Percentiles rank a stretch among this genome's conserved stretches.
Evolutionary conservation across 1,140 invertebrate species (phyloP).

Genomic region (Acromyrmex charruanus): DNA sequence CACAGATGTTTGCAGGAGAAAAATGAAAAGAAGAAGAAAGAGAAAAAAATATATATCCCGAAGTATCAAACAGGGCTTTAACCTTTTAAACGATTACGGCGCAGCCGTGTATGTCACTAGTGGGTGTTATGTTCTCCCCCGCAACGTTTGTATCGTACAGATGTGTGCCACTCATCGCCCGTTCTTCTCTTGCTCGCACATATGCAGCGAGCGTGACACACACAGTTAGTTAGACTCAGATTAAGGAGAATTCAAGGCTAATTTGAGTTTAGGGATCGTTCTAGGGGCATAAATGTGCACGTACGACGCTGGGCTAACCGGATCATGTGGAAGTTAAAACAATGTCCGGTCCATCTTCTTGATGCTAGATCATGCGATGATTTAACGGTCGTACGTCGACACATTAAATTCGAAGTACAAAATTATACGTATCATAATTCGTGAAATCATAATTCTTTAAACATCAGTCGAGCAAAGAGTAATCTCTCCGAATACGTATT

Average conservation of each 20-base stretch:
- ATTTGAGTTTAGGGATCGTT: constrained; percentile 54
- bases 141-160: constrained; percentile 53
- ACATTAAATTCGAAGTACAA: not conserved
- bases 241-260: constrained; percentile 59
- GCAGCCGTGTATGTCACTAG: constrained; percentile 24
- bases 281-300: constrained; percentile 16
- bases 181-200: constrained; percentile 37
- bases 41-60: constrained; percentile 19
- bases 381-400: not conserved
- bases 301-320: not conserved
- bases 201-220: constrained; percentile 40
- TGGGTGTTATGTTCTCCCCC: constrained; percentile 51
- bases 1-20: not conserved
- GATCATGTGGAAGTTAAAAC: constrained; percentile 1
- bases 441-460: not conserved
- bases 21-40: not conserved
- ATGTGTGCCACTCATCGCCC: constrained; percentile 50
- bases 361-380: not conserved
- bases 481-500: not conserved
- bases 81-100: constrained; percentile 45
- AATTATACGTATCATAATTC: not conserved
- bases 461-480: not conserved
- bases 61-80: constrained; percentile 49
- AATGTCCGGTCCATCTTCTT: not conserved
- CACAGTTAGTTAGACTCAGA: constrained; percentile 35